Evolutionary conservation across 2,113 vertebrate species (phyloP).

Genomic region (Patagioenas fasciata): DNA sequence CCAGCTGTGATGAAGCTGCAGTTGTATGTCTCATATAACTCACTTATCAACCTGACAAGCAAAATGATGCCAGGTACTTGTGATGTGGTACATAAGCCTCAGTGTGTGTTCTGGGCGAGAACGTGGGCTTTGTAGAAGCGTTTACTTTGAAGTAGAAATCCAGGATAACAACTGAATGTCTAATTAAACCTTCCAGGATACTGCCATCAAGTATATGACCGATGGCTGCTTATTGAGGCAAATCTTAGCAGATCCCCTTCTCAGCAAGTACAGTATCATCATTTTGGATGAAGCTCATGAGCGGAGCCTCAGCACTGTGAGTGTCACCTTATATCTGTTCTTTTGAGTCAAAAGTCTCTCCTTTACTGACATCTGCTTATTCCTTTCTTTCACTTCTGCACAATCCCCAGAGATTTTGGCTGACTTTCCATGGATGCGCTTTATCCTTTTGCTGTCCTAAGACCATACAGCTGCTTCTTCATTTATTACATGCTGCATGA

Average conservation of each 20-base stretch:
- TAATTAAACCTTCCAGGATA: constrained; percentile 77
- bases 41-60: too few relatives aligned
- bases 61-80: background rate
- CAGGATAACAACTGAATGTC: background rate
- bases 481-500: rapidly evolving
- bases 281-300: constrained; percentile 97
- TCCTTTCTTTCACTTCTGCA: background rate
- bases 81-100: background rate
- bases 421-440: background rate
- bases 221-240: constrained; percentile 95
- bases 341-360: background rate
- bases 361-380: background rate
- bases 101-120: background rate
- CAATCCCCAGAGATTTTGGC: background rate
- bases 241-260: constrained; percentile 84
- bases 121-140: background rate
- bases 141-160: background rate
- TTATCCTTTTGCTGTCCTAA: background rate
- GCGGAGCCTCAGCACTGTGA: constrained; percentile 93
- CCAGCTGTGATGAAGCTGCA: background rate
- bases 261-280: constrained; percentile 89
- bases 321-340: background rate
- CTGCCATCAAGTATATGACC: constrained; percentile 93
- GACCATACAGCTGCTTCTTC: background rate
- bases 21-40: rapidly evolving